Evolutionary conservation across 2,888 invertebrate genomes (phyloP).

Genomic region (Watsonalla cultraria): DNA sequence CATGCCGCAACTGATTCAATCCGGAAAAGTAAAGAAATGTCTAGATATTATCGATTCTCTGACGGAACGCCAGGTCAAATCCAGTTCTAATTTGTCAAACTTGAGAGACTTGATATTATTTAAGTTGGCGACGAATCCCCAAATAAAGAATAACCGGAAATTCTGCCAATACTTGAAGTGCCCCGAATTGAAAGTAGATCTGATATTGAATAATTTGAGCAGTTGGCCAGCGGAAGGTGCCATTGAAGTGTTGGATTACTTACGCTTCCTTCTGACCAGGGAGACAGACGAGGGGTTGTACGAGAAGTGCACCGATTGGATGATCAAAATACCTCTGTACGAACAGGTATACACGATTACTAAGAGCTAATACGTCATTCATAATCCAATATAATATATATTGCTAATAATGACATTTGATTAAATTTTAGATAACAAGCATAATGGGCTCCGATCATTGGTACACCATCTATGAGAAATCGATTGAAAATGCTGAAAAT

Average conservation of each 20-base stretch:
- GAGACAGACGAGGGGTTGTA: constrained; percentile 58
- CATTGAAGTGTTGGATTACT: constrained; percentile 68
- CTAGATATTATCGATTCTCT: constrained; percentile 77
- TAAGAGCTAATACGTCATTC: too few relatives aligned
- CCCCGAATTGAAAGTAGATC: constrained; percentile 65
- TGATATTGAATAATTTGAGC: constrained; percentile 74
- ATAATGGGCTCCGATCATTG: constrained; percentile 78
- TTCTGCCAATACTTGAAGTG: constrained; percentile 75
- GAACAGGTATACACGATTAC: constrained; percentile 65
- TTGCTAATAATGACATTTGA: neutral
- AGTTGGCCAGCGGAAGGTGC: constrained; percentile 79
- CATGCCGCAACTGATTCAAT: constrained; percentile 63
- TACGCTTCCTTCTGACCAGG: constrained; percentile 61
- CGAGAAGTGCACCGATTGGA: constrained; percentile 75
- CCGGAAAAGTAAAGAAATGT: constrained; percentile 68
- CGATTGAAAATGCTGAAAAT: constrained; percentile 71
- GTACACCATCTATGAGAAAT: constrained; percentile 78
- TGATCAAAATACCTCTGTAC: constrained; percentile 81
- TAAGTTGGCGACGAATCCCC: constrained; percentile 75
- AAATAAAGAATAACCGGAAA: constrained; percentile 66
- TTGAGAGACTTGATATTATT: constrained; percentile 80
- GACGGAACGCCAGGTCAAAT: constrained; percentile 74
- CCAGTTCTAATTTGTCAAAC: constrained; percentile 72
- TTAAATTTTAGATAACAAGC: constrained; percentile 68
- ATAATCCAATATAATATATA: too few relatives aligned